These are phyloP conservation scores for Acyrthosiphon pisum DNA, from an alignment of 1,140 invertebrate species.

Conservation along the genomic window DNA sequence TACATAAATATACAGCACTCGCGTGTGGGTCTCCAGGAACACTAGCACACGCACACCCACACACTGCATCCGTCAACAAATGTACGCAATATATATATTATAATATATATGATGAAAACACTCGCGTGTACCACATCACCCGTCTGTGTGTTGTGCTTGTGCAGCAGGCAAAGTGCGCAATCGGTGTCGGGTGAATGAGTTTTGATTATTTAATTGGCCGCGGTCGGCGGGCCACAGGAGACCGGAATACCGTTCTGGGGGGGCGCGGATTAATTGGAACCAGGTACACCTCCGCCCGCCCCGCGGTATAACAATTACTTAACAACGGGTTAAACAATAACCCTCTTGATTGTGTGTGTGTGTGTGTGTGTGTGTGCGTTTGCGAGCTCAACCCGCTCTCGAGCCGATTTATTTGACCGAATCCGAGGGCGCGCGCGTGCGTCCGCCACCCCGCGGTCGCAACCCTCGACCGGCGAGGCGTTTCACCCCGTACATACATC, in stretches of 20 bases:
- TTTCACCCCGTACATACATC: background rate
- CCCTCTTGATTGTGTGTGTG: conserved; percentile 31
- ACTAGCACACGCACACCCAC: background rate
- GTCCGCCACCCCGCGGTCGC: background rate
- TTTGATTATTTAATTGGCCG: conserved; percentile 56
- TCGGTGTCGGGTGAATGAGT: conserved; percentile 31
- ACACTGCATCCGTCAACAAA: background rate
- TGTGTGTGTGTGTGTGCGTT: background rate
- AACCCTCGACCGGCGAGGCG: background rate
- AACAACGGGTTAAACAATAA: conserved; percentile 45
- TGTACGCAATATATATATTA: background rate
- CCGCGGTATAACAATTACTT: conserved; percentile 23
- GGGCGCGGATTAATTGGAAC: background rate
- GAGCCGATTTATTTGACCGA: background rate
- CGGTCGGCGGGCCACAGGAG: conserved; percentile 2
- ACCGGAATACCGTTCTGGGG: background rate
- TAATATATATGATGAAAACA: background rate
- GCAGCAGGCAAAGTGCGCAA: conserved; percentile 22
- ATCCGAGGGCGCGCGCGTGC: background rate
- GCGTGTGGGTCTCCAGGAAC: background rate
- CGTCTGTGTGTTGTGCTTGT: background rate
- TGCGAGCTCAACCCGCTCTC: background rate
- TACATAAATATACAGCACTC: background rate
- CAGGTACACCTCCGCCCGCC: background rate
- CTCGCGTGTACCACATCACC: background rate